A percentile compares a stretch with the other conserved stretches of the same genome.
Conservation (phyloP, 64 coral and sea anemone genomes). For the Anthopleura sola region DNA sequence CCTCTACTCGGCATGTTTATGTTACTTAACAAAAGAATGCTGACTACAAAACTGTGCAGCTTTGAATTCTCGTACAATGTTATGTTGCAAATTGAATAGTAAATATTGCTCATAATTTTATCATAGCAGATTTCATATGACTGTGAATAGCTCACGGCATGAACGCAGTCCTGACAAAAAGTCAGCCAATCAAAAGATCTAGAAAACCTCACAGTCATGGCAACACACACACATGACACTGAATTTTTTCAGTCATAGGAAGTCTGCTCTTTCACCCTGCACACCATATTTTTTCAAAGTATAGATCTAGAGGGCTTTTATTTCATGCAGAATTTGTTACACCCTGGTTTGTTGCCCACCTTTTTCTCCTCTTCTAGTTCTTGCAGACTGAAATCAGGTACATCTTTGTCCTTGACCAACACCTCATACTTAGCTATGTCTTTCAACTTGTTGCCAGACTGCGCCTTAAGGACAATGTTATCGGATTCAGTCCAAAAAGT, state of each 20-base stretch:
- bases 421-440: conserved; percentile 91
- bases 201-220: too few species aligned
- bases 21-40: background rate
- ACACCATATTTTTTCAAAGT: too few species aligned
- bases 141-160: too few species aligned
- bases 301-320: background rate
- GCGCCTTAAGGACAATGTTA: conserved; percentile 64
- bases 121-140: too few species aligned
- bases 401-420: conserved; percentile 52
- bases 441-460: conserved; percentile 89
- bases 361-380: conserved; percentile 75
- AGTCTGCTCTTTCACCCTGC: too few species aligned
- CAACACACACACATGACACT: too few species aligned
- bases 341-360: conserved; percentile 4
- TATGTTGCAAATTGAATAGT: background rate
- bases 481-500: conserved; percentile 80
- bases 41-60: too few species aligned
- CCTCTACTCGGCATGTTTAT: too few species aligned
- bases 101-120: background rate
- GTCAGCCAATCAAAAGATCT: too few species aligned
- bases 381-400: conserved; percentile 46
- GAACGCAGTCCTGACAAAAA: too few species aligned
- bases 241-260: too few species aligned
- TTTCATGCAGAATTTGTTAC: background rate
- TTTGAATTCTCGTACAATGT: too few species aligned